phyloP scores from a whole-genome alignment of 2,113 vertebrate genomes.

The Poicephalus meyeri region DNA sequence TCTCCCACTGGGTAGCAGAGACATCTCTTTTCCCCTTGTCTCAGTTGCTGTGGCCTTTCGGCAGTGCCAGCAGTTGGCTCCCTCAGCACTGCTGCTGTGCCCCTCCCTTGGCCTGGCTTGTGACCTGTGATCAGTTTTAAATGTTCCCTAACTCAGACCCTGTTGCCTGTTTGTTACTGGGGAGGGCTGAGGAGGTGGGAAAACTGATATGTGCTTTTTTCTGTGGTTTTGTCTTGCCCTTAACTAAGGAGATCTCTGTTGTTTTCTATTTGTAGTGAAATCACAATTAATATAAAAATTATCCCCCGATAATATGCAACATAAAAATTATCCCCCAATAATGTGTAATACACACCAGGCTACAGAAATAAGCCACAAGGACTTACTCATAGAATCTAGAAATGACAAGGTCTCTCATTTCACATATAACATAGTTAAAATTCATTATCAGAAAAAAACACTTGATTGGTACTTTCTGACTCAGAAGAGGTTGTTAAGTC shows the following conservation, averaged over 20 bases:
- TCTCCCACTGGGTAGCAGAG: background rate
- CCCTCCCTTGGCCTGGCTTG: background rate
- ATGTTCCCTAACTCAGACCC: background rate
- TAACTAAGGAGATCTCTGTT: background rate
- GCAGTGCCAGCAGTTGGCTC: background rate
- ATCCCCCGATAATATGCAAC: background rate
- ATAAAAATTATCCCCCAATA: background rate
- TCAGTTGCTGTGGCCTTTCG: too few species aligned
- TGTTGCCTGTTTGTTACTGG: accelerated
- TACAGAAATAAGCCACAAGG: background rate
- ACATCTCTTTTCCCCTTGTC: background rate
- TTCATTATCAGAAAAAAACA: background rate
- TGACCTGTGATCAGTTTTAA: background rate
- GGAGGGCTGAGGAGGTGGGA: background rate
- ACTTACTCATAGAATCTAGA: background rate
- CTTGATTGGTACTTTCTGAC: background rate
- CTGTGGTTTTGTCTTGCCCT: background rate
- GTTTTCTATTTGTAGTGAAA: background rate
- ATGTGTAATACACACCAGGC: background rate
- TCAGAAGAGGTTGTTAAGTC: background rate
- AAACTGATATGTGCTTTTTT: background rate
- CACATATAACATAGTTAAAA: background rate
- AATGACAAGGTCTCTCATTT: background rate
- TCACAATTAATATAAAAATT: background rate
- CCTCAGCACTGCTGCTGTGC: background rate